A percentile compares a stretch with the other conserved stretches of the same genome.
Conservation (phyloP, 2,888 invertebrate genomes). For the Idaea dimidiata region DNA sequence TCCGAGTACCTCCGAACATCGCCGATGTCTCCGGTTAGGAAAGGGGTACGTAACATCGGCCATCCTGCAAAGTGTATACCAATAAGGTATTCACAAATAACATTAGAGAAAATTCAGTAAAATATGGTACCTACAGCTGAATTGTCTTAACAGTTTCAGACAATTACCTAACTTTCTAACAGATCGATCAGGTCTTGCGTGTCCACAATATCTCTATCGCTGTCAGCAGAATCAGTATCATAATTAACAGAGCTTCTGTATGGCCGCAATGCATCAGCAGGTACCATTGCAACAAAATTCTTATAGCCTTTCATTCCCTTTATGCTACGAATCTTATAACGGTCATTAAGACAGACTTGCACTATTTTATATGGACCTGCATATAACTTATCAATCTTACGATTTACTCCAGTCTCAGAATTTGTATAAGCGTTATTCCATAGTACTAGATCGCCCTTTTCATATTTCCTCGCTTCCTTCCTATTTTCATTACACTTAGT, state of each 20-base stretch:
- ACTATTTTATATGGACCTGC: background rate
- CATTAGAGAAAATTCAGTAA: too few species aligned
- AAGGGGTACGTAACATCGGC: too few species aligned
- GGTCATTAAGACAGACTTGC: background rate
- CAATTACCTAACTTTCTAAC: conserved; percentile 19
- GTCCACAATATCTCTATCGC: conserved; percentile 23
- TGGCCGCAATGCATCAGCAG: background rate
- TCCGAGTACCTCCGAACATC: too few species aligned
- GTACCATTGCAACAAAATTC: background rate
- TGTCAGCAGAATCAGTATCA: conserved; percentile 11
- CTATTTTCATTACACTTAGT: background rate
- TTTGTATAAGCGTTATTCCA: conserved; percentile 17
- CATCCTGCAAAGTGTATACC: too few species aligned
- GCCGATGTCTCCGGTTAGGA: too few species aligned
- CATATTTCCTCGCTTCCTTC: background rate
- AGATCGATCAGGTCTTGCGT: conserved; percentile 27
- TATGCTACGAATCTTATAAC: background rate
- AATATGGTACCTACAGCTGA: too few species aligned
- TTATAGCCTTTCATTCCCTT: conserved; percentile 2
- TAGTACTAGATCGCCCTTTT: conserved; percentile 14
- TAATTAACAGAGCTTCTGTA: background rate
- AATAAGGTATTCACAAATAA: too few species aligned
- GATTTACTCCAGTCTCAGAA: conserved; percentile 7
- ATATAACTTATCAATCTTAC: background rate
- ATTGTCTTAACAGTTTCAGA: too few species aligned